Evolutionary conservation across 2,113 vertebrate genomes (phyloP), one percentile per base, ranked within the genome.

Genomic region (Xyrauchen texanus): DNA sequence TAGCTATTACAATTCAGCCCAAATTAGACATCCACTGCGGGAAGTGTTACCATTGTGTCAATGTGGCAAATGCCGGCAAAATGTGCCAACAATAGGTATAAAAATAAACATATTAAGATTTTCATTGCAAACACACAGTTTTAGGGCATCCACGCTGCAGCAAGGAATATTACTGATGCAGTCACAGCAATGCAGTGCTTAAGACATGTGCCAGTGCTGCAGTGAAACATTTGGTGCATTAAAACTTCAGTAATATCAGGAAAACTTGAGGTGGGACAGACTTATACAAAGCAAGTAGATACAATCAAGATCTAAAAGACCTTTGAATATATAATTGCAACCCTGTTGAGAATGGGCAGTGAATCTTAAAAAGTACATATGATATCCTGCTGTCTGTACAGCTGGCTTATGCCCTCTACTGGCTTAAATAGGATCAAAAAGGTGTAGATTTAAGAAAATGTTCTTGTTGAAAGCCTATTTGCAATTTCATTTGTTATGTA

Each of bases 141-240:
- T 75, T 67, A 55, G 60, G 42, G 78, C 46, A 68, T 13, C 12
- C 12, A 11, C 44, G 49, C 60, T 68, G 68, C 62, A 68, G 55
- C 42, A 42, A 49, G 44, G 9, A 52, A 49, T 55, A 72, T 51
- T 65, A 73, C 58, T 52, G 71, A 61, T 74, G 78, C 68, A 16
- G 8, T 72, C 68, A 72, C 70, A 69, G 64, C 21, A 34, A 34
- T n/a, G 7, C 7, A n/a, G 55, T 15, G 55, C 13, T 6, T 58
- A 15, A 58, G 6, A 61, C 55, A 53, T 60, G 44, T 34, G 13
- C 46, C 16, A 53, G 49, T 21, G 51, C 73, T 81, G 53, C 78
- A 81, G 55, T 80, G 42, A 64, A 46, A 74, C 10, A 58, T 68
- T 69, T 81, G 51, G 45, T 60, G 74, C 78, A 83, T 21, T 73